Evolutionary conservation across 2,888 invertebrate genomes (phyloP).

Genomic region (Petrolisthes cinctipes): DNA sequence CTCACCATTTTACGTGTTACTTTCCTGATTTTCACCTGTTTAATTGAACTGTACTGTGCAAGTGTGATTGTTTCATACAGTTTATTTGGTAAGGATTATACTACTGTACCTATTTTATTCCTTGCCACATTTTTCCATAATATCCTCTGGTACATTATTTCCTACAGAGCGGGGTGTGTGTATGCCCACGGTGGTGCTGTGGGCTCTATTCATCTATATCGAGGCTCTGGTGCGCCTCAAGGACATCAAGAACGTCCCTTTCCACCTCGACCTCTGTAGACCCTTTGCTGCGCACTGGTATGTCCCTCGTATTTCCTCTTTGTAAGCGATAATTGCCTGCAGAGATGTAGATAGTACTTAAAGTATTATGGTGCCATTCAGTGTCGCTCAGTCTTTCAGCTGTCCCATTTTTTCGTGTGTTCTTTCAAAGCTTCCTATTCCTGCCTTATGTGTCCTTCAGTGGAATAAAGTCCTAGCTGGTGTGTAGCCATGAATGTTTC

Average conservation of each 20-base stretch:
- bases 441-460: too few relatives aligned
- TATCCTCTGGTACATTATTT: not conserved
- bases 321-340: too few relatives aligned
- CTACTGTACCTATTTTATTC: too few relatives aligned
- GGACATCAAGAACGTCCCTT: constrained; percentile 83
- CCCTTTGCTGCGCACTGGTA: constrained; percentile 97
- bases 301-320: constrained; percentile 67
- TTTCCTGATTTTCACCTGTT: not conserved
- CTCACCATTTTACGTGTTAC: not conserved
- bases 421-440: too few relatives aligned
- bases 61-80: too few relatives aligned
- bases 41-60: not conserved
- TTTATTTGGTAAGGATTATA: too few relatives aligned
- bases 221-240: constrained; percentile 90
- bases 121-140: not conserved
- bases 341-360: too few relatives aligned
- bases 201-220: constrained; percentile 93
- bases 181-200: constrained; percentile 92
- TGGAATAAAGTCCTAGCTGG: too few relatives aligned
- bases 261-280: constrained; percentile 89
- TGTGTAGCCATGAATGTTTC: too few relatives aligned
- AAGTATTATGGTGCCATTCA: too few relatives aligned
- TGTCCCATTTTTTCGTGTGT: too few relatives aligned
- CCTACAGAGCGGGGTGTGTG: constrained; percentile 89
- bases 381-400: too few relatives aligned